Base-by-base conservation (phyloP, 2,113 vertebrate species). In the Panthera leo region DNA sequence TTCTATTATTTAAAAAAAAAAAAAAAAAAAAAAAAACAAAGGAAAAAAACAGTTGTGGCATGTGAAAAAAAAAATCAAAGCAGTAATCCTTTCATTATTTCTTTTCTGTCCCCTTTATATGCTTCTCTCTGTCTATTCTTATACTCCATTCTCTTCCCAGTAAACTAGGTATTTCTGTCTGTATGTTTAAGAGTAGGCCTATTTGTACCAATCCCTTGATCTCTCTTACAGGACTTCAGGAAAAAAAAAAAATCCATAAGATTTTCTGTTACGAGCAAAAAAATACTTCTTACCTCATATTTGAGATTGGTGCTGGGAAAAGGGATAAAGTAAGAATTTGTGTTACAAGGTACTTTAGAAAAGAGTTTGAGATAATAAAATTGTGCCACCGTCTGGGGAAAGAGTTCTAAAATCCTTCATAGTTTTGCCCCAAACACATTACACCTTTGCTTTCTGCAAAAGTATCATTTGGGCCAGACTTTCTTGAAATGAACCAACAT, bases 201-300 rank as follows among this genome's bases (percentile, higher is more conserved):
- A 36, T 88, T 71, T 94, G 53, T 89, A 85, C 16, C 21, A 67
- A 78, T 91, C 67, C 65, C 36, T 97, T 96, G 78, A 95, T 93
- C 92, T 31, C 2, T 71, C 13, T 89, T 89, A 85, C 2, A 93
- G 89, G 94, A 96, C 55, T 91, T 95, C n/a, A 93, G 58, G 13
- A 29, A 91, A 89, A 71, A 45, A 45, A 39, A 76, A 82, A 84
- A 75, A 92, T 79, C 25, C 12, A 2, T 39, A 90, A 75, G 85
- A 94, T 97, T 94, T 97, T 96, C 63, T 97, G 7, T 85, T 87
- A 76, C 45, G 21, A 94, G 48, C 29, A 75, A 91, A 83, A 90
- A 75, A 63, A 31, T 82, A 48, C 18, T 87, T 4, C 31, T 92
- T 94, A 84, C 42, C 27, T 96, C 86, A 71, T 85, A 82, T 65